Evolutionary conservation across 2,797 vertebrate genomes (phyloP), one percentile per base, ranked within the genome.

Genomic region (Labroides dimidiatus): DNA sequence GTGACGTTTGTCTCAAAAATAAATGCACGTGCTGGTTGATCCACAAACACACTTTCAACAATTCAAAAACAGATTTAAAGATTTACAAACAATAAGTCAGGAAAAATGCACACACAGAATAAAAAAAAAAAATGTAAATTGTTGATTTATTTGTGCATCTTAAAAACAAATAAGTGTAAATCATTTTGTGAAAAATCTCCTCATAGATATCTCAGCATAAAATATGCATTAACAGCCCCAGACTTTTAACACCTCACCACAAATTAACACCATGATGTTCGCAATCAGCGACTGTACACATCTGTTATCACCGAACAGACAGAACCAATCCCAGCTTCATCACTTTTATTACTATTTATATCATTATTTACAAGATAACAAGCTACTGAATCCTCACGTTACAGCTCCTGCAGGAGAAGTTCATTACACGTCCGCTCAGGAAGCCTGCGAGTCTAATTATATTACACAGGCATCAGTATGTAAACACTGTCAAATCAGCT

Each of bases 401-500:
- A 4, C 12, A 23, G 56, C 42, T 81, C 53, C 52, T 0, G 0
- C 47, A 48, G 56, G 53, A 75, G 37, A 69, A n/a, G 23, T 50
- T 66, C 36, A 77, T 78, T 71, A 60, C 58, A 76, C 56, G 65
- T 30, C 52, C 45, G 69, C 64, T 77, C 54, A 64, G 41, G 51
- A 59, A 52, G 58, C 17, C 53, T 53, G 51, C 44, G 23, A 42
- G 54, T 72, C 68, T 73, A 81, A 84, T 82, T 82, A 68, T 53
- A 65, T 69, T 69, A 69, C 48, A 69, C 51, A 43, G 7, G 6
- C 51, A 60, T 50, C 53, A 6, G 47, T 36, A 55, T 82, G 59
- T 66, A 51, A 48, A 85, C 39, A 51, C 44, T 64, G 57, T 79
- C 66, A 72, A 80, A 72, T 69, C 67, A 51, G 19, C 57, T 37